These are phyloP conservation scores for Bombyx mandarina DNA, from an alignment of 1,140 invertebrate genomes.

Conservation along the genomic window DNA sequence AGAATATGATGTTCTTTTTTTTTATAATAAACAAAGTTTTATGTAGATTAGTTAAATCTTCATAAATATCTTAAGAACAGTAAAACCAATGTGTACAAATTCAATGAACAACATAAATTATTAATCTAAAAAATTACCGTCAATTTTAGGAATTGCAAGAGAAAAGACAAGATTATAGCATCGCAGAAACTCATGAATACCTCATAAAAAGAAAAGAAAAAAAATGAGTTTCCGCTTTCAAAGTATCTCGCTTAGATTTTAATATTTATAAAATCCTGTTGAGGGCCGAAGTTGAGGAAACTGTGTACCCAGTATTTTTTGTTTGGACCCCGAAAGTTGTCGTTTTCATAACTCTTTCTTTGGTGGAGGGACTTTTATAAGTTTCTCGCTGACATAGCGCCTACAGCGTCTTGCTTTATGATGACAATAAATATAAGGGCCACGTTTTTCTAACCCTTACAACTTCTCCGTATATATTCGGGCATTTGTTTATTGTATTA, in stretches of 20 bases:
- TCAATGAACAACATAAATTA: neutral
- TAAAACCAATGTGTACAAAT: neutral
- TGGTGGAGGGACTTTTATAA: constrained; percentile 44
- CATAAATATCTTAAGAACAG: neutral
- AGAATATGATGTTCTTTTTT: too few species aligned
- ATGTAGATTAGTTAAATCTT: neutral
- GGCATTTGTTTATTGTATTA: too few species aligned
- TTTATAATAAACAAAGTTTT: too few species aligned
- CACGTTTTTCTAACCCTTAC: neutral
- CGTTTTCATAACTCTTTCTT: constrained; percentile 63
- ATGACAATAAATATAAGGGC: neutral
- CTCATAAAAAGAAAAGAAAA: constrained; percentile 20
- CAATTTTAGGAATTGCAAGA: neutral
- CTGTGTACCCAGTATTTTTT: constrained; percentile 35
- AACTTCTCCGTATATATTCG: constrained; percentile 1
- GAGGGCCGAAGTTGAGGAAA: constrained; percentile 43
- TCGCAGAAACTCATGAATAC: constrained; percentile 19
- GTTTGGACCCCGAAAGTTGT: constrained; percentile 41
- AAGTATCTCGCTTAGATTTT: constrained; percentile 40
- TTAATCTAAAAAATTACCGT: neutral
- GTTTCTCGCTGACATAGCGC: constrained; percentile 42
- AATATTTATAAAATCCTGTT: constrained; percentile 54
- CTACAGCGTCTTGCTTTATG: constrained; percentile 2
- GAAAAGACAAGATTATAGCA: neutral
- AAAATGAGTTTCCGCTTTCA: constrained; percentile 32